A percentile compares a stretch with the other conserved stretches of the same genome.
These are phyloP conservation scores for Emydocephalus ijimae DNA, from an alignment of 2,113 vertebrate genomes.

Conservation along the genomic window DNA sequence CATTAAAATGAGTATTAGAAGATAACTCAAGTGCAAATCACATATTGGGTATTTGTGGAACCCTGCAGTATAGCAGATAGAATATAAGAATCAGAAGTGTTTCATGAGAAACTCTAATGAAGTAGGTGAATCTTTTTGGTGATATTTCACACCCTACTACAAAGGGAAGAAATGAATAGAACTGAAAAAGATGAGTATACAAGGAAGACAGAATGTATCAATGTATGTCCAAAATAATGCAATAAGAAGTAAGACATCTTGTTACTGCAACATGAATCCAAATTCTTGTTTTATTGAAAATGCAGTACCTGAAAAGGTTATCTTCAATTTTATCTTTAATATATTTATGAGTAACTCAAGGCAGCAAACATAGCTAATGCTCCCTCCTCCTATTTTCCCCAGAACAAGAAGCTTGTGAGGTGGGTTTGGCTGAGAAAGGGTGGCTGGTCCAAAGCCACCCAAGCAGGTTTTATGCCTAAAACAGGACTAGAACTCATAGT, in stretches of 20 bases:
- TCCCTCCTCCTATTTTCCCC: no score
- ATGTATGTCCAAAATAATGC: neutral
- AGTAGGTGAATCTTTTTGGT: neutral
- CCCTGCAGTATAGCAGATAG: neutral
- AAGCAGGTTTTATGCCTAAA: no score
- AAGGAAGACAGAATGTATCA: neutral
- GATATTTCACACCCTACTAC: neutral
- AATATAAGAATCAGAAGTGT: neutral
- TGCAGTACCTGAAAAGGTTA: neutral
- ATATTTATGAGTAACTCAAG: neutral
- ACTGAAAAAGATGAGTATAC: neutral
- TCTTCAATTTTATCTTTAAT: neutral
- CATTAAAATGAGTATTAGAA: neutral
- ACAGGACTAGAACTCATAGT: no score
- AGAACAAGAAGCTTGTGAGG: no score
- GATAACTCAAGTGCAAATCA: neutral
- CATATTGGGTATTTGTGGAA: neutral
- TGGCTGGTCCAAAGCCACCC: no score
- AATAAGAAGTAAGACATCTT: neutral
- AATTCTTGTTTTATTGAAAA: neutral
- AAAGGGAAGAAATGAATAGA: neutral
- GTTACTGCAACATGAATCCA: neutral
- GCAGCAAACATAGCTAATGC: no score
- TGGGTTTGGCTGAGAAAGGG: no score
- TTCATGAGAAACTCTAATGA: neutral